phyloP scores from a whole-genome alignment of 2,888 invertebrate species.

The Eumerus sabulonum region DNA sequence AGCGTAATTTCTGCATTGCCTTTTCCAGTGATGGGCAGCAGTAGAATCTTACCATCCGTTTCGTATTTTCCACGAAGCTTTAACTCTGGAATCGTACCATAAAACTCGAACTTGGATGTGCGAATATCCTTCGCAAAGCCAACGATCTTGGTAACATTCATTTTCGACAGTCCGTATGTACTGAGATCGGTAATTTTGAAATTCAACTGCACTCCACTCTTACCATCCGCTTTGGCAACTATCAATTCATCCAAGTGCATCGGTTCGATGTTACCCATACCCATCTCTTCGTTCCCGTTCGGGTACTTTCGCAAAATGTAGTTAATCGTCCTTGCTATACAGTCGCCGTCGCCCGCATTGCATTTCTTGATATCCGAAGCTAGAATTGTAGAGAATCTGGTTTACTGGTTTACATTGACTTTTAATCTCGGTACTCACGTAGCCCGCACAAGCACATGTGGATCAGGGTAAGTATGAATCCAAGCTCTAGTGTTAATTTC shows the following conservation, averaged over 20 bases:
- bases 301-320: conserved; percentile 70
- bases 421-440: conserved; percentile 25
- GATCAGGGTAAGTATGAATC: not conserved
- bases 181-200: conserved; percentile 70
- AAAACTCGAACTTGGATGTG: conserved; percentile 70
- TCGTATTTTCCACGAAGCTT: conserved; percentile 73
- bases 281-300: conserved; percentile 71
- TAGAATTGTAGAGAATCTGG: conserved; percentile 48
- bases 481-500: not conserved
- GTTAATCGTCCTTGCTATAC: conserved; percentile 70
- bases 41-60: conserved; percentile 75
- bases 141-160: conserved; percentile 67
- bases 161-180: conserved; percentile 70
- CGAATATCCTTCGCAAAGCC: conserved; percentile 72
- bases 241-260: conserved; percentile 69
- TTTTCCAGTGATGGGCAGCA: conserved; percentile 76
- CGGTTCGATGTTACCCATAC: conserved; percentile 70
- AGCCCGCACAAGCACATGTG: conserved; percentile 20
- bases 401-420: not conserved
- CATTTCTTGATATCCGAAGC: conserved; percentile 72
- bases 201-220: conserved; percentile 70
- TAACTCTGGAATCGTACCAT: conserved; percentile 68
- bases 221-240: conserved; percentile 62
- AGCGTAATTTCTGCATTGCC: conserved; percentile 72
- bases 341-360: conserved; percentile 70